Base-by-base conservation (phyloP, 1,140 invertebrate genomes). In the Neuroterus valhalla region DNA sequence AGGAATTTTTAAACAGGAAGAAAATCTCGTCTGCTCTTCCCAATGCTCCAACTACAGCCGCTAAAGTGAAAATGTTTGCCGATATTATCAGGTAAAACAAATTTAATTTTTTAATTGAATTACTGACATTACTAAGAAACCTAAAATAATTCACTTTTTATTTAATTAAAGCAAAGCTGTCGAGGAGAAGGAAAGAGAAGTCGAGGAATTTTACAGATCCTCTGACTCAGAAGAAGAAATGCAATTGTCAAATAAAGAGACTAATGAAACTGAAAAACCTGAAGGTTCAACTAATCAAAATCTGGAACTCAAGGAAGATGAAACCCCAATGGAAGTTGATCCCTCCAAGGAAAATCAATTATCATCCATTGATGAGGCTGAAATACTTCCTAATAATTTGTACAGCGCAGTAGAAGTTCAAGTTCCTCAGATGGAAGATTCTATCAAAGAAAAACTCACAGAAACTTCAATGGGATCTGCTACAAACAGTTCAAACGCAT, bases 1-100 rank as follows among this genome's bases (percentile, higher is more conserved):
- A 93, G 83, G 95, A 96, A 89, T 96, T 92, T 91, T 91, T 96
- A 21, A 90, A 84, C 15, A 85, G 89, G 74, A 90, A 83, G 68
- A 88, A 87, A 81, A 67, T 81, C 42, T 68, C 48, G 1, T 38
- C 77, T 38, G 10, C 23, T 21, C 68, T 89, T 12, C 87, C 88
- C 14, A 80, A 83, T 69, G 85, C 87, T 55, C 76, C 80, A 42
- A 84, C 86, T 15, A 85, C 79, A 68, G 84, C 85, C 44, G 82
- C 81, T 11, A 90, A 86, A 81, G 68, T 90, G 2, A 88, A 86
- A 80, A 89, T 88, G 81, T 89, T 84, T 66, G 77, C 85, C 19
- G 80, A 79, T 23, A 81, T 88, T 43, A 81, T 90, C 2, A 79
- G 84, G 88, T 88, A 82, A 75, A 6, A 23, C 31, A 42, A 17